Evolutionary conservation across 1,140 invertebrate species (phyloP), one percentile per base, ranked within the genome.

Genomic region (Streblospio benedicti): DNA sequence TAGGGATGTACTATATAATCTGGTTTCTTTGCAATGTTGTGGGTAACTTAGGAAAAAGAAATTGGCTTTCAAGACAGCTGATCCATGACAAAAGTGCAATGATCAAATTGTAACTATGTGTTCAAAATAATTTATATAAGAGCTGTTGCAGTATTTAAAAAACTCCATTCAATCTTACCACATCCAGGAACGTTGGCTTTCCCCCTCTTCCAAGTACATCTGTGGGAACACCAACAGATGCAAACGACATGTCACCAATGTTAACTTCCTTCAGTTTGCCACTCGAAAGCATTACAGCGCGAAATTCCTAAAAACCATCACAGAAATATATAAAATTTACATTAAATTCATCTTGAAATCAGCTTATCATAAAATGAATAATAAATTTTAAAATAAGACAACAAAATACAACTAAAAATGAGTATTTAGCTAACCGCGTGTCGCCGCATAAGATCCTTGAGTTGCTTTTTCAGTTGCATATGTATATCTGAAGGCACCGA

Each of bases 401-500:
- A n/a, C n/a, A n/a, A n/a, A n/a, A n/a, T n/a, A n/a, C n/a, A n/a
- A n/a, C n/a, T n/a, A n/a, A n/a, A n/a, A n/a, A n/a, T n/a, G n/a
- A n/a, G n/a, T n/a, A n/a, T n/a, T n/a, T n/a, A n/a, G n/a, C n/a
- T n/a, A n/a, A n/a, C n/a, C n/a, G n/a, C 18, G 33, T 56, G 53
- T 20, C 53, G 30, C 3, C 53, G 53, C 32, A 32, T 23, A 18
- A 56, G 33, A 38, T 56, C 53, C 2, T 31, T 23, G 6, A 56
- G 38, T 28, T 56, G 31, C 53, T 56, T 56, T 38, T 56, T 35
- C 35, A 56, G 18, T 28, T 38, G 25, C 6, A 49, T 9, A 31
- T 56, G 31, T 2, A 38, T 31, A 18, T 33, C 12, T 12, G 53
- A n/a, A 5, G 35, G 31, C 9, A 56, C 35, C 18, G 32, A 56